Evolutionary conservation across 2,797 vertebrate species (phyloP).

Genomic region (Lateolabrax maculatus): DNA sequence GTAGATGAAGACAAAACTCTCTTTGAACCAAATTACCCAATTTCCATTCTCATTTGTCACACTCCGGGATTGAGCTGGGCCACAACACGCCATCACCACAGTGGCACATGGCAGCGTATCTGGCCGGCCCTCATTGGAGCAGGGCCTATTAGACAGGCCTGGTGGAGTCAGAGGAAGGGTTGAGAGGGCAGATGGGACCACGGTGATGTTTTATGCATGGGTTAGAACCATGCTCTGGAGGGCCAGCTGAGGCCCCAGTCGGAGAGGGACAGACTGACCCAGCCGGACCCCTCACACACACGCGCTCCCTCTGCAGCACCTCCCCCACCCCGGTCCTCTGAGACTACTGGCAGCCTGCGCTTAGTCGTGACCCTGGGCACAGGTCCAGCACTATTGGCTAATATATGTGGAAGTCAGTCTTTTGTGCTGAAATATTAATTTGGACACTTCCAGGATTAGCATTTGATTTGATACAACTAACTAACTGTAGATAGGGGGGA

Average conservation of each 20-base stretch:
- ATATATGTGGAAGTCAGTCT: constrained; percentile 61
- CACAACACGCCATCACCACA: constrained; percentile 52
- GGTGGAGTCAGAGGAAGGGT: constrained; percentile 55
- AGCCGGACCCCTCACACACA: constrained; percentile 67
- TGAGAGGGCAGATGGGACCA: constrained; percentile 78
- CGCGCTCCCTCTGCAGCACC: constrained; percentile 34
- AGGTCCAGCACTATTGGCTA: constrained; percentile 49
- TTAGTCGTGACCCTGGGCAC: constrained; percentile 63
- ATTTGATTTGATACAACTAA: constrained; percentile 24
- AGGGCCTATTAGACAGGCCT: constrained; percentile 57
- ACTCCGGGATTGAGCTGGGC: constrained; percentile 51
- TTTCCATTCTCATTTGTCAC: constrained; percentile 73
- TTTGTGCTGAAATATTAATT: constrained; percentile 73
- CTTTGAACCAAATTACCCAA: constrained; percentile 70
- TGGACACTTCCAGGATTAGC: constrained; percentile 23
- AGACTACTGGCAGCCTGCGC: constrained; percentile 53
- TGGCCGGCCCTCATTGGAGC: constrained; percentile 50
- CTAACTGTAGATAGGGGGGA: neutral
- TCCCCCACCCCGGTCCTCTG: constrained; percentile 54
- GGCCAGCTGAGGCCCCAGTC: constrained; percentile 75
- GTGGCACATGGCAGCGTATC: constrained; percentile 29
- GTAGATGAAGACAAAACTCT: constrained; percentile 54
- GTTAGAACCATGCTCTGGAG: constrained; percentile 48
- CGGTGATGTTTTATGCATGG: constrained; percentile 80
- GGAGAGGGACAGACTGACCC: constrained; percentile 72